Evolutionary conservation across 2,888 invertebrate genomes (phyloP).

Genomic region (Erannis defoliaria): DNA sequence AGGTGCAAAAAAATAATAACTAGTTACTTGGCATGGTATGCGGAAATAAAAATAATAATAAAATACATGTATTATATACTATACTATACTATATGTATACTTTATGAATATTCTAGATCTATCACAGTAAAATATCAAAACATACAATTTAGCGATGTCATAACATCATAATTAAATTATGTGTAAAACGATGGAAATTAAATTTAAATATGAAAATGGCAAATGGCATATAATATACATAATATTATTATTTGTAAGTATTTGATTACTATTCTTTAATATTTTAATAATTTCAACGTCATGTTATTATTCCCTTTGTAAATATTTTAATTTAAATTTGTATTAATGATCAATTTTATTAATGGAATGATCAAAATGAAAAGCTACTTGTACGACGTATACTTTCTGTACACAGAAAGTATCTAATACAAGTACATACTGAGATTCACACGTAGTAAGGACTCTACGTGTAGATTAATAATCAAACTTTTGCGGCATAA

Average conservation of each 20-base stretch:
- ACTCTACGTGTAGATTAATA: constrained; percentile 47
- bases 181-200: constrained; percentile 1
- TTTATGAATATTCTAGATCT: constrained; percentile 73
- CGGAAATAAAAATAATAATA: constrained; percentile 23
- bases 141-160: constrained; percentile 43
- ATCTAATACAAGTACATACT: constrained; percentile 40
- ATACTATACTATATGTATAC: too few species aligned
- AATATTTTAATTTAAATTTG: constrained; percentile 15
- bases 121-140: constrained; percentile 84
- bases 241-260: constrained; percentile 3
- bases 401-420: constrained; percentile 28
- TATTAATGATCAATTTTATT: constrained; percentile 27
- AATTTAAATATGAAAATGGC: constrained; percentile 1
- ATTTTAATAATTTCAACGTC: constrained; percentile 5
- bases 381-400: constrained; percentile 44
- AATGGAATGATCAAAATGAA: constrained; percentile 52
- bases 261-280: not conserved
- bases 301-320: constrained; percentile 4
- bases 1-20: not conserved
- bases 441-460: constrained; percentile 63
- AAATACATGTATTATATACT: constrained; percentile 37
- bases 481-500: constrained; percentile 30
- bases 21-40: constrained; percentile 3
- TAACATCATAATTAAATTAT: constrained; percentile 13
- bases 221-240: constrained; percentile 13